Percentiles rank a stretch among this genome's conserved stretches.
phyloP scores from a whole-genome alignment of 2,113 vertebrate species.

The Elephantulus edwardii region DNA sequence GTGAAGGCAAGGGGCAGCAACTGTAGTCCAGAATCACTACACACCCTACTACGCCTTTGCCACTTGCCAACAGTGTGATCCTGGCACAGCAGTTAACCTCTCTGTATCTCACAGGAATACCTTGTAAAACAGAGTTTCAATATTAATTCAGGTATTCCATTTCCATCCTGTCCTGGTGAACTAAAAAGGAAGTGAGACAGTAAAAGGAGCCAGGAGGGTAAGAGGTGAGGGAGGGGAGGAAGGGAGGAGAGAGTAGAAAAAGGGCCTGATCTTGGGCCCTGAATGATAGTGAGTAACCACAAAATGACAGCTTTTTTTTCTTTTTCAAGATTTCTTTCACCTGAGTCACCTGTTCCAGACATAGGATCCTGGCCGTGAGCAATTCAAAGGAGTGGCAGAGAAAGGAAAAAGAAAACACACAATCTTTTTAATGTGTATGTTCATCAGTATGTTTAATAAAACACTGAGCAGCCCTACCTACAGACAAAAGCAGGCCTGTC shows the following conservation, averaged over 20 bases:
- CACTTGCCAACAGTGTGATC: rapidly evolving
- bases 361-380: neutral
- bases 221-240: neutral
- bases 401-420: slow-evolving; percentile 7
- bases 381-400: slow-evolving; percentile 53
- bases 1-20: neutral
- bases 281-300: slow-evolving; percentile 33
- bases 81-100: neutral
- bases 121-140: neutral
- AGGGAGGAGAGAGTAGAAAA: neutral
- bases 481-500: slow-evolving; percentile 9
- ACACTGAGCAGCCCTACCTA: slow-evolving; percentile 40
- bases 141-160: neutral
- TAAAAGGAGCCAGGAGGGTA: neutral
- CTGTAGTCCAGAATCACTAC: neutral
- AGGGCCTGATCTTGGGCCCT: neutral
- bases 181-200: neutral
- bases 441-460: slow-evolving; percentile 45
- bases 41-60: neutral
- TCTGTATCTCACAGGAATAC: neutral
- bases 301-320: slow-evolving; percentile 58
- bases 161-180: neutral
- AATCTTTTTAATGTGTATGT: neutral
- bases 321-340: slow-evolving; percentile 61
- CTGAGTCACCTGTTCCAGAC: slow-evolving; percentile 70